Evolutionary conservation across 23 tunicate genomes (phyloP), one percentile per base, ranked within the genome.

Genomic region (Diplosoma virens): DNA sequence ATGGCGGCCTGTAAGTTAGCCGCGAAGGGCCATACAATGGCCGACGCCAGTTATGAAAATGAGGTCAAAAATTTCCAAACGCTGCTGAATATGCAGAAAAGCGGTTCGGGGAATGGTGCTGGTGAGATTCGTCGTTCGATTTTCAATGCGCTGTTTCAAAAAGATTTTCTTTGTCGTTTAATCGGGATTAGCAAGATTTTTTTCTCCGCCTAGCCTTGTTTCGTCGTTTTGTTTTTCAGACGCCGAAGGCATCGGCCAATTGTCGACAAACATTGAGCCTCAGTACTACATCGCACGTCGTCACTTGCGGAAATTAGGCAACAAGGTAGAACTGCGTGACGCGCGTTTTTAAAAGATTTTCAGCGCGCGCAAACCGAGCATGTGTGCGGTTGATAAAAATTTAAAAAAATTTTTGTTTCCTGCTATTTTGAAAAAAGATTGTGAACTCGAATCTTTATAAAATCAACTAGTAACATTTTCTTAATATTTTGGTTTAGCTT

Each of bases 1-100:
- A 91, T 91, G 76, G 97, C 97, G 1, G 97, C 97, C 2, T 91
- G 97, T 70, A 91, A 91, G 47, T 63, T 91, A 32, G 97, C 97
- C 6, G 97, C 97, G 0, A 91, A 91, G 56, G 97, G 97, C 27
- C 89, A 81, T 58, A 91, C 97, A 22, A 91, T 91, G 97, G 97
- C 97, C 1, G 97, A 91, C 36, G 85, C 97, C 54, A 91, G 97
- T 50, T 91, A 91, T 53, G 89, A 84, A 25, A 58, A 67, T 27
- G 97, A 91, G 32, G 97, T 91, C 25, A 87, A 91, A 33, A 91
- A 91, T 37, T 91, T 91, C 87, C 56, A 75, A 67, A 91, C 97
- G 45, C 55, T 91, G 47, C 87, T 91, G 21, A 85, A 84, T 30
- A 41, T 91, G 75, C 97, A 91, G 63, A 91, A 67, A 35, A 84